A percentile compares a stretch with the other conserved stretches of the same genome.
phyloP scores from a whole-genome alignment of 1,140 invertebrate genomes.

The Drosophila serrata region DNA sequence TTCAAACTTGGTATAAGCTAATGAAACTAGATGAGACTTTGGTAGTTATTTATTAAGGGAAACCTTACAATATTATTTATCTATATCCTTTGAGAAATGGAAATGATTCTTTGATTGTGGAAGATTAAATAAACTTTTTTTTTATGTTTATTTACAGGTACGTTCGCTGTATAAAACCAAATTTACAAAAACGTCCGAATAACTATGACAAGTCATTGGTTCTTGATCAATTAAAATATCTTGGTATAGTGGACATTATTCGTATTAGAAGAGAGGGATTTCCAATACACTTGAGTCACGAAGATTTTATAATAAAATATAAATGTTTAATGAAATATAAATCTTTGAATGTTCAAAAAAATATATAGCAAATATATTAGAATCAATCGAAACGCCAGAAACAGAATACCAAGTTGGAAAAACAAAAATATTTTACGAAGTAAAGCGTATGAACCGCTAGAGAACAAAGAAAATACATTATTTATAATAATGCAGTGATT shows the following conservation, averaged over 20 bases:
- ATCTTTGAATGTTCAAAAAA: slow-evolving; percentile 26
- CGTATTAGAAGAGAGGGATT: slow-evolving; percentile 96
- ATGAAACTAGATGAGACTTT: too few relatives aligned
- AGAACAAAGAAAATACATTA: slow-evolving; percentile 91
- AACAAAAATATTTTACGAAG: slow-evolving; percentile 95
- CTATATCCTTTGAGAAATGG: too few relatives aligned
- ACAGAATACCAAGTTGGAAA: slow-evolving; percentile 97
- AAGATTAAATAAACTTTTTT: not conserved
- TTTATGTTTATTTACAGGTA: slow-evolving; percentile 88
- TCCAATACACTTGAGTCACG: slow-evolving; percentile 93
- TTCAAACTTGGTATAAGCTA: too few relatives aligned
- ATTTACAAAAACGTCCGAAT: slow-evolving; percentile 93
- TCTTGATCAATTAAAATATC: slow-evolving; percentile 95
- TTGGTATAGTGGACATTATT: slow-evolving; percentile 98
- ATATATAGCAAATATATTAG: slow-evolving; percentile 86
- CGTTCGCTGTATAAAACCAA: slow-evolving; percentile 98
- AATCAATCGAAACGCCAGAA: slow-evolving; percentile 87
- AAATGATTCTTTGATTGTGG: not conserved
- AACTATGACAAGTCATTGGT: slow-evolving; percentile 94
- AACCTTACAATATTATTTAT: not conserved
- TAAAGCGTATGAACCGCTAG: slow-evolving; percentile 94
- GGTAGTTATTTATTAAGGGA: too few relatives aligned
- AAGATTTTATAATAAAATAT: slow-evolving; percentile 90
- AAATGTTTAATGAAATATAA: slow-evolving; percentile 72
- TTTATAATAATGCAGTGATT: slow-evolving; percentile 90